phyloP scores from a whole-genome alignment of 2,888 invertebrate species.

The Lepeophtheirus nordmannii region DNA sequence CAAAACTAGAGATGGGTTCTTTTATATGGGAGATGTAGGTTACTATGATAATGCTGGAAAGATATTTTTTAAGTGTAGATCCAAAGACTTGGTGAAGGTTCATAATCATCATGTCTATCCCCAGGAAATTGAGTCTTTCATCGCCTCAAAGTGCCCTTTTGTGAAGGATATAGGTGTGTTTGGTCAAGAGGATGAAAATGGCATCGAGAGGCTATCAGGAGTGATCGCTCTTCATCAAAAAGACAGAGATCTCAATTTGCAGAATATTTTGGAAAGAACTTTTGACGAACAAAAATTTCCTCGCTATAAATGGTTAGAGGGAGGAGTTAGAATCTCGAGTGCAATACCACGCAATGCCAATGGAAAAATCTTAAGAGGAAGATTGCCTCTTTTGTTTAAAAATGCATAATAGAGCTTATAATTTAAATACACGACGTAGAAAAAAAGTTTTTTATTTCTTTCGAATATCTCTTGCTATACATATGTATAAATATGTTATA shows the following conservation, averaged over 20 bases:
- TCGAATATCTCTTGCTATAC: too few relatives aligned
- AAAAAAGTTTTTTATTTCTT: too few relatives aligned
- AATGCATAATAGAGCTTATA: neutral
- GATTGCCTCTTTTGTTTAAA: neutral
- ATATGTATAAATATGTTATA: too few relatives aligned
- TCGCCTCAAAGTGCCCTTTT: neutral
- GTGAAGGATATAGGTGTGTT: slow-evolving; percentile 2
- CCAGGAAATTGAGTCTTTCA: neutral
- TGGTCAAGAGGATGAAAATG: neutral
- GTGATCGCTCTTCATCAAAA: neutral
- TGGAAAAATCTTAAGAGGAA: neutral
- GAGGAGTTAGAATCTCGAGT: neutral
- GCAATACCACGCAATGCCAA: slow-evolving; percentile 3
- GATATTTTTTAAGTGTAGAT: neutral
- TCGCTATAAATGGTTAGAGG: neutral
- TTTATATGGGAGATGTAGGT: neutral
- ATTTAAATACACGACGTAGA: too few relatives aligned
- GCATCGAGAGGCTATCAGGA: neutral
- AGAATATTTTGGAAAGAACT: neutral
- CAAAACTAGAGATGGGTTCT: neutral
- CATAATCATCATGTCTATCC: neutral
- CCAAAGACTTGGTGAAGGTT: neutral
- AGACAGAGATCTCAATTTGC: neutral
- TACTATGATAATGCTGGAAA: neutral
- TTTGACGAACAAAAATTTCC: neutral